Evolutionary conservation across 1,140 invertebrate genomes (phyloP), one percentile per base, ranked within the genome.

Genomic region (Drosophila arawakana): DNA sequence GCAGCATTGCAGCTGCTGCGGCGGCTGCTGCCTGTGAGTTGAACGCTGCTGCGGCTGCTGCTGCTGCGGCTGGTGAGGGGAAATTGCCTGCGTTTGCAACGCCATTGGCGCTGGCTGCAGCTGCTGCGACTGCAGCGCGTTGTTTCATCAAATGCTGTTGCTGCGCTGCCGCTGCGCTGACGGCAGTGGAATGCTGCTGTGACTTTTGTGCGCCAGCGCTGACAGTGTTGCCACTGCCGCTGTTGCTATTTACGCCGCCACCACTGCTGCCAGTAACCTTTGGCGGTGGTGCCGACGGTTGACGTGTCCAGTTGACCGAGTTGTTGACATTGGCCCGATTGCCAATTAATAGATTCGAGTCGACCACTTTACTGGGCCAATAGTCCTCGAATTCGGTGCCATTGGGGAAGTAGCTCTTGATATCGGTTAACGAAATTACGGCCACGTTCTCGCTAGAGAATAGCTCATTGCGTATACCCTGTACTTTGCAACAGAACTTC

Each of bases 401-500:
- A 18, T 96, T 96, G 2, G 97, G 97, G 81, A 98, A 98, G 90
- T 98, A 97, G 88, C 96, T 96, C 90, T 97, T 97, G 81, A 98
- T 97, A 92, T 98, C 97, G 41, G 95, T 95, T 67, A 98, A 93
- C 93, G 96, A 97, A 34, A 98, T 98, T 68, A 98, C 97, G 49
- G 96, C 96, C 90, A 97, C 97, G 4, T 96, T 96, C 83, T 98
- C 97, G 94, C 96, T 97, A 2, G 96, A 96, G 93, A 98, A 98
- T 15, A 98, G 93, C 94, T 98, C 97, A 91, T 97, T 97, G 67
- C 97, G 94, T 59, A 98, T 98, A 57, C 97, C 97, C 93, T 98
- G 97, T 60, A 97, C 97, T 93, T 98, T 98, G 93, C 97, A 98
- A 93, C 97, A 98, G 91, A 98, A 97, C 92, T 98, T 98, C 49